Conservation (phyloP, 1,140 invertebrate species). For the Triops cancriformis region DNA sequence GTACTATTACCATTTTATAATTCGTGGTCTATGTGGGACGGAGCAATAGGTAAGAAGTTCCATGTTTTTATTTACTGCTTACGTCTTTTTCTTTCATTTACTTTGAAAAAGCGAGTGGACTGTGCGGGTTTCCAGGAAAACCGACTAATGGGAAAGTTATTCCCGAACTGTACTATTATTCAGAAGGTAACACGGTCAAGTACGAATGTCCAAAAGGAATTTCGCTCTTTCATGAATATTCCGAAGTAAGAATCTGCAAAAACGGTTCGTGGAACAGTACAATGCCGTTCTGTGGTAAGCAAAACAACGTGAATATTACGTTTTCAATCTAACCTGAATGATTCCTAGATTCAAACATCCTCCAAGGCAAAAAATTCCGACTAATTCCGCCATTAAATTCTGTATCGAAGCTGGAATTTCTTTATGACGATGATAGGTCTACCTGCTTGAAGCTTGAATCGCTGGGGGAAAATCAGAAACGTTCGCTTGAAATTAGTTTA, state of each 20-base stretch:
- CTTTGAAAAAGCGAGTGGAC: neutral
- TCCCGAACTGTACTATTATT: neutral
- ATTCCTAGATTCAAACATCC: neutral
- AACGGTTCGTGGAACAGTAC: neutral
- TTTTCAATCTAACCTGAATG: neutral
- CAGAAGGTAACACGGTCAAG: neutral
- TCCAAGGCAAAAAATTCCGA: neutral
- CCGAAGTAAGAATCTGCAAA: neutral
- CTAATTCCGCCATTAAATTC: no score
- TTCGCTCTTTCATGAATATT: neutral
- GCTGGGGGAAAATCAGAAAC: no score
- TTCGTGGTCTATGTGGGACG: neutral
- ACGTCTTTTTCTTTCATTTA: neutral
- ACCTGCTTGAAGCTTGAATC: no score
- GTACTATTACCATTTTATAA: no score
- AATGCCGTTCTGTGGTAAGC: neutral
- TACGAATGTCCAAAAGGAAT: neutral
- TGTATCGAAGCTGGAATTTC: no score
- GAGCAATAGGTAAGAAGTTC: neutral
- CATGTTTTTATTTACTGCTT: neutral
- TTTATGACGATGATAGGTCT: no score
- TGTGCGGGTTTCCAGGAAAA: neutral
- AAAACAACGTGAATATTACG: neutral
- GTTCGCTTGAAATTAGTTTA: no score
- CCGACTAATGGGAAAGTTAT: neutral